phyloP scores from a whole-genome alignment of 1,140 invertebrate species.

The Thereuonema tuberculata region DNA sequence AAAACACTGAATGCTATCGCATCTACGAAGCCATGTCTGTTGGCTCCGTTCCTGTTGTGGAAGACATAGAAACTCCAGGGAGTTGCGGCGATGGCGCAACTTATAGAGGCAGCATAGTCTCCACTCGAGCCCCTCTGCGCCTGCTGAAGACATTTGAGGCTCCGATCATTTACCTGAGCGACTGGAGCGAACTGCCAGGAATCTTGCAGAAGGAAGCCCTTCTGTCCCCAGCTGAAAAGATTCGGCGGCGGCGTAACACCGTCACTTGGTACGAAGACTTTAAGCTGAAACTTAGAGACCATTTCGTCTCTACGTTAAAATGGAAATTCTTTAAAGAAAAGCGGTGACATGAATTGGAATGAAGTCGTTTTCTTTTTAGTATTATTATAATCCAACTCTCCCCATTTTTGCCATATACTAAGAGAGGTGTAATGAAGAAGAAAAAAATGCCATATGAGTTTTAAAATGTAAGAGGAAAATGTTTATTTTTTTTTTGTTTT shows the following conservation, averaged over 20 bases:
- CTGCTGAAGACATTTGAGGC: constrained; percentile 38
- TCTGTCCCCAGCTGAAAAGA: constrained; percentile 29
- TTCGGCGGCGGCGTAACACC: constrained; percentile 28
- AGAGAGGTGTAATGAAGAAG: no score
- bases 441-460: no score
- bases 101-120: background rate
- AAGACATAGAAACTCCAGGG: constrained; percentile 38
- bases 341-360: no score
- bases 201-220: constrained; percentile 31
- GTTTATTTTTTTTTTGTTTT: no score
- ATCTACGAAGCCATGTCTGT: constrained; percentile 44
- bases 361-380: no score
- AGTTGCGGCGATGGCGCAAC: constrained; percentile 27
- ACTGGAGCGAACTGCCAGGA: constrained; percentile 35
- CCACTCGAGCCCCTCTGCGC: constrained; percentile 27
- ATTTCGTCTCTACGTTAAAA: constrained; percentile 17
- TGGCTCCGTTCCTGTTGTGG: constrained; percentile 42
- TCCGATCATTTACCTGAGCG: constrained; percentile 39
- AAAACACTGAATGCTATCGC: constrained; percentile 43
- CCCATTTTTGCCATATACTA: no score
- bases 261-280: constrained; percentile 39
- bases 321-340: constrained; percentile 14
- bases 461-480: no score
- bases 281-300: constrained; percentile 24
- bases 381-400: no score